Percentiles rank a stretch among this genome's conserved stretches.
Evolutionary conservation across 2,797 vertebrate genomes (phyloP).

Genomic region (Malacoraja senta): DNA sequence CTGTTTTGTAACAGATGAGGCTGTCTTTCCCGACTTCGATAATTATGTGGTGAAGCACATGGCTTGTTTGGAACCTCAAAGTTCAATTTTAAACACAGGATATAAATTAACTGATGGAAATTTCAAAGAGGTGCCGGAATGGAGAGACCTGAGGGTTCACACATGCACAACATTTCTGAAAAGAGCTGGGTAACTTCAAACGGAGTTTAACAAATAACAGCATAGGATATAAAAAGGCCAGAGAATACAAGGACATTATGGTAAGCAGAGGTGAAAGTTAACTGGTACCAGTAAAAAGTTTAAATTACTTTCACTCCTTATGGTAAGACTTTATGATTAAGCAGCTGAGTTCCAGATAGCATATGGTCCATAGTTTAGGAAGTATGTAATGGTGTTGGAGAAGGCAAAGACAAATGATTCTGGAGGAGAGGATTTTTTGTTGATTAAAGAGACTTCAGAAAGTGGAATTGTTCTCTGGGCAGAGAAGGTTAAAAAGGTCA

Average conservation of each 20-base stretch:
- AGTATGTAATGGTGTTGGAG: no score
- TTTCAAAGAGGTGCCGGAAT: not conserved
- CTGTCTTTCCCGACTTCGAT: not conserved
- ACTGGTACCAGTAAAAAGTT: no score
- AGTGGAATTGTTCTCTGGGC: not conserved
- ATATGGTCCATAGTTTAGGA: not conserved
- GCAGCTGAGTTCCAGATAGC: not conserved
- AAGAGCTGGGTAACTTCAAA: not conserved
- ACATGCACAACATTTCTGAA: not conserved
- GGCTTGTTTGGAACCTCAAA: not conserved
- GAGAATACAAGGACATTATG: no score
- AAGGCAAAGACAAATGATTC: not conserved
- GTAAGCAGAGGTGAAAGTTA: no score
- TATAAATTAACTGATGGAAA: not conserved
- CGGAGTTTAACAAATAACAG: not conserved
- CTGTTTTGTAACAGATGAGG: not conserved
- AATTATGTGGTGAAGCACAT: not conserved
- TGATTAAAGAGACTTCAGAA: not conserved
- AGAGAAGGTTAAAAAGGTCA: not conserved
- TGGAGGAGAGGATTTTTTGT: no score
- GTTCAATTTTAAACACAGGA: not conserved
- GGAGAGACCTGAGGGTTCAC: not conserved
- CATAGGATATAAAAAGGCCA: no score
- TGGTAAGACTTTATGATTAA: not conserved
- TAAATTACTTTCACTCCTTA: no score